Conservation (phyloP, 2,888 invertebrate species). For the Cantharis nigra region DNA sequence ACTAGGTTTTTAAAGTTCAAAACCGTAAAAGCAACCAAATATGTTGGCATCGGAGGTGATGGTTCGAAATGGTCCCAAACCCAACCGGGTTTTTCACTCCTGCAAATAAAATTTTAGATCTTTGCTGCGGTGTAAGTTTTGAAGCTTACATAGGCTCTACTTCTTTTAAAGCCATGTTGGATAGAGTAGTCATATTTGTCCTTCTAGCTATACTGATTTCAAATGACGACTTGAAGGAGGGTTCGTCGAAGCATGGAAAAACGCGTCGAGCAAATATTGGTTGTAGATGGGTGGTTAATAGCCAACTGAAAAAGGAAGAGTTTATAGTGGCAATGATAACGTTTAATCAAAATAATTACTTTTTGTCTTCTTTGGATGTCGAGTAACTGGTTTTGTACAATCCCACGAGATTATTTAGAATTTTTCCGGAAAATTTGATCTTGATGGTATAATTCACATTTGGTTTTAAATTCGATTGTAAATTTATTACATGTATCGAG, state of each 20-base stretch:
- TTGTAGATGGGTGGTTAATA: conserved; percentile 69
- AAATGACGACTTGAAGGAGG: conserved; percentile 75
- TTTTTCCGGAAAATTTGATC: conserved; percentile 60
- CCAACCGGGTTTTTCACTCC: conserved; percentile 58
- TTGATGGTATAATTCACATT: conserved; percentile 62
- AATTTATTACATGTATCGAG: conserved; percentile 23
- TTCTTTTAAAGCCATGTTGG: conserved; percentile 70
- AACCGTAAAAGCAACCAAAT: conserved; percentile 67
- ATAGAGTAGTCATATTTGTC: conserved; percentile 66
- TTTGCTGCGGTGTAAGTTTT: background rate
- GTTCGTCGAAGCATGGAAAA: conserved; percentile 81
- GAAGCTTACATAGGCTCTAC: conserved; percentile 61
- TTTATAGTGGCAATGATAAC: background rate
- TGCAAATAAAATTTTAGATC: conserved; percentile 31
- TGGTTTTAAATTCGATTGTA: conserved; percentile 49
- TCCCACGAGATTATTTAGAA: conserved; percentile 67
- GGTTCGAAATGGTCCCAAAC: conserved; percentile 66
- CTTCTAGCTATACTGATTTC: conserved; percentile 72
- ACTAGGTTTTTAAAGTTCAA: conserved; percentile 45
- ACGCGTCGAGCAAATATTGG: conserved; percentile 67
- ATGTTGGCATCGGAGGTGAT: conserved; percentile 76
- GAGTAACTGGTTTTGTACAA: conserved; percentile 71
- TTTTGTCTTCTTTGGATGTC: conserved; percentile 55
- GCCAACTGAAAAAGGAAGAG: conserved; percentile 55
- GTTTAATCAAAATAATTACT: conserved; percentile 45